phyloP scores from a whole-genome alignment of 2,113 vertebrate species.

The Seriola rivoliana region DNA sequence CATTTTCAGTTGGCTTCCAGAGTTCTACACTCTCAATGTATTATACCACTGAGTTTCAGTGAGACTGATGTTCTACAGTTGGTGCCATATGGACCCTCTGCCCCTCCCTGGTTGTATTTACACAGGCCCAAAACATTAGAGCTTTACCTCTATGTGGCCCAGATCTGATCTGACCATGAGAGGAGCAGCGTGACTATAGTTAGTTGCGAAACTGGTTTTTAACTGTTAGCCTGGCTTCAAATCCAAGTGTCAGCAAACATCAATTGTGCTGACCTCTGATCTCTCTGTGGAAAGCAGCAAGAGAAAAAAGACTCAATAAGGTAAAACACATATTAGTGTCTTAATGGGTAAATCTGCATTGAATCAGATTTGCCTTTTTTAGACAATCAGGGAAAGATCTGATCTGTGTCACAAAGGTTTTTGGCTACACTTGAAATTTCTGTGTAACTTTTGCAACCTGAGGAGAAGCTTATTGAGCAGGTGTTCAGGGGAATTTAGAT shows the following conservation, averaged over 20 bases:
- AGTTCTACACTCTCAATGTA: constrained; percentile 14
- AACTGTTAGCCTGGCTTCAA: neutral
- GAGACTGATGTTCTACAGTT: constrained; percentile 35
- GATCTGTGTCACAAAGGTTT: constrained; percentile 46
- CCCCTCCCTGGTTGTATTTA: constrained; percentile 43
- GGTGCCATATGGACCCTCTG: constrained; percentile 50
- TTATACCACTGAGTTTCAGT: constrained; percentile 53
- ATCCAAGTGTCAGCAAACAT: constrained; percentile 9
- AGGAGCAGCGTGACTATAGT: constrained; percentile 5
- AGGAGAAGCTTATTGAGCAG: constrained; percentile 11
- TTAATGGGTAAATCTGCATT: constrained; percentile 23
- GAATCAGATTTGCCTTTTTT: constrained; percentile 29
- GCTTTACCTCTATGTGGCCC: constrained; percentile 59
- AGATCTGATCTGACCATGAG: constrained; percentile 49
- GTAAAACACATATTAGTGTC: constrained; percentile 22
- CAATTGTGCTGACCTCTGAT: constrained; percentile 20
- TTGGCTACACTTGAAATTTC: constrained; percentile 39
- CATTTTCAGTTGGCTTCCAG: constrained; percentile 37
- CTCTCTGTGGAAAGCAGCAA: constrained; percentile 29
- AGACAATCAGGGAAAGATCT: constrained; percentile 54
- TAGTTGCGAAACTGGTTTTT: constrained; percentile 5
- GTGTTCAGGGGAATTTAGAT: constrained; percentile 1
- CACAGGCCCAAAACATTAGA: constrained; percentile 41
- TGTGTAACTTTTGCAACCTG: constrained; percentile 13
- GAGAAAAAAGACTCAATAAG: constrained; percentile 6